Percentiles rank a stretch among this genome's conserved stretches.
These are phyloP conservation scores for Gryllus bimaculatus DNA, from an alignment of 1,140 invertebrate genomes.

Conservation along the genomic window DNA sequence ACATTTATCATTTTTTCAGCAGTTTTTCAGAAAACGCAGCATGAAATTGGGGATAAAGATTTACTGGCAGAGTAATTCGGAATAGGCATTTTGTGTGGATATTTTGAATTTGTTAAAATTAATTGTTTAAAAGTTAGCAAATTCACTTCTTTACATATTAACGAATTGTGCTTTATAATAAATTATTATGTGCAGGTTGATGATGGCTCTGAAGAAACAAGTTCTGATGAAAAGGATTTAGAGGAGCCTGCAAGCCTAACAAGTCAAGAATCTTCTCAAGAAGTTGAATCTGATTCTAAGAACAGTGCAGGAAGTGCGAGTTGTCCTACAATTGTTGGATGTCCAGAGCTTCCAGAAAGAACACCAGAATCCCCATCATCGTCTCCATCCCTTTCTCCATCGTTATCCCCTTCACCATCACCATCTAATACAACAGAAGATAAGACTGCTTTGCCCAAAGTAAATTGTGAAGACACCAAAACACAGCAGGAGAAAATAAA, in stretches of 20 bases:
- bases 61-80: too few species aligned
- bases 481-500: background rate
- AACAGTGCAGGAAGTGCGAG: constrained; percentile 7
- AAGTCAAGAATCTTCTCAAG: constrained; percentile 20
- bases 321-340: background rate
- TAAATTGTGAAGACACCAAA: background rate
- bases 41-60: too few species aligned
- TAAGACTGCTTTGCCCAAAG: background rate
- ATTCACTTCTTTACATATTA: too few species aligned
- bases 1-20: too few species aligned
- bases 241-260: constrained; percentile 18
- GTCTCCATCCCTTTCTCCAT: constrained; percentile 1
- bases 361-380: background rate
- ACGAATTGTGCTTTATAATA: too few species aligned
- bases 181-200: constrained; percentile 11
- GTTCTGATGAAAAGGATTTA: constrained; percentile 19
- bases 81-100: too few species aligned
- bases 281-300: constrained; percentile 18
- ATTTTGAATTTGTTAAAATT: too few species aligned
- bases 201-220: constrained; percentile 19
- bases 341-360: background rate
- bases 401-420: background rate
- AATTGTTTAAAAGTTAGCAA: too few species aligned
- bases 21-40: too few species aligned
- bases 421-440: constrained; percentile 9